Evolutionary conservation across 2,113 vertebrate species (phyloP), one percentile per base, ranked within the genome.

Genomic region (Carassius gibelio): DNA sequence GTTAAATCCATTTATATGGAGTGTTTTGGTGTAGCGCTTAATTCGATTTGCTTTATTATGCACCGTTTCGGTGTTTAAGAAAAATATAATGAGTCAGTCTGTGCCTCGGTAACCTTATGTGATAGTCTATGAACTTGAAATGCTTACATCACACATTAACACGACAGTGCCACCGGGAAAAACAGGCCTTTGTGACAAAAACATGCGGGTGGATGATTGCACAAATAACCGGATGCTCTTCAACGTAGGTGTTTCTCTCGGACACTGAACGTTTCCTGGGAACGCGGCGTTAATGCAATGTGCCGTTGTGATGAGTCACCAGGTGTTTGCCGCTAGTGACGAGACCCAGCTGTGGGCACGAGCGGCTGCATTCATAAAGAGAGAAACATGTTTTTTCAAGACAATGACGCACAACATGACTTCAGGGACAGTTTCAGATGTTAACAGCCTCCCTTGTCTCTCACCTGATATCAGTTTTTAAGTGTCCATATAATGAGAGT

Each of bases 271-370:
- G 84, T 91, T 90, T 90, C 83, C 87, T 89, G 26, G 2, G 50
- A 72, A 59, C 75, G 88, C 71, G n/a, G 79, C 57, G 62, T 88
- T 80, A 91, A 92, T 89, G 88, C 14, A 76, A 85, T 89, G 87
- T 91, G 89, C 85, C 88, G 82, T 90, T 85, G 55, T 66, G 87
- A 87, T 88, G 89, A 91, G 85, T 91, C 90, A 83, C 85, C 61
- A 45, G 83, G 62, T 87, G 88, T 87, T 89, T 89, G 82, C 87
- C 50, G 48, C 75, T 59, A 3, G 84, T 91, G 91, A 93, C 88
- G 90, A 80, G 75, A 45, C 84, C 86, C 92, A 92, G 91, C 92
- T 94, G 93, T 91, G 90, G 75, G 89, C 83, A 85, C 88, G 88
- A 72, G 85, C 78, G 21, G 66, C 88, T 90, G 77, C 84, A 36